Percentiles rank a stretch among this genome's conserved stretches.
These are phyloP conservation scores for Cryptotermes secundus DNA, from an alignment of 1,140 invertebrate species.

Conservation along the genomic window DNA sequence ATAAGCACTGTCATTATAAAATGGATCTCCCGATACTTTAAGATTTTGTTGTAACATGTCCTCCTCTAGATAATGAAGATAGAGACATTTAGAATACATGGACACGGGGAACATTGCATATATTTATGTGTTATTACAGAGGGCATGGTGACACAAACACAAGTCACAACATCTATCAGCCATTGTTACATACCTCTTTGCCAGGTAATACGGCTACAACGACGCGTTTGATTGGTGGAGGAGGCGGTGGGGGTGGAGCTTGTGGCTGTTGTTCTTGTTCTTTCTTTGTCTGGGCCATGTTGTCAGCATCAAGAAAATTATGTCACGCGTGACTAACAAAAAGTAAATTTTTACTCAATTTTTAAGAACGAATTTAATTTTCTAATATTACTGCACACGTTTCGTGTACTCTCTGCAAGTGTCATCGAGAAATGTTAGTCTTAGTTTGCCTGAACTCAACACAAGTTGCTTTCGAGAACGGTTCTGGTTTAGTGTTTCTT, in stretches of 20 bases:
- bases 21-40: too few relatives aligned
- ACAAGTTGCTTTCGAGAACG: background rate
- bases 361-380: background rate
- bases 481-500: background rate
- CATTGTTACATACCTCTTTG: conserved; percentile 16
- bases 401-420: background rate
- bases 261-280: background rate
- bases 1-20: too few relatives aligned
- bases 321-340: background rate
- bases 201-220: conserved; percentile 5
- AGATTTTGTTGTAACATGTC: too few relatives aligned
- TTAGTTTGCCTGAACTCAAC: background rate
- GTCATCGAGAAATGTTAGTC: background rate
- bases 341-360: background rate
- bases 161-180: background rate
- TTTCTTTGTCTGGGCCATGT: conserved; percentile 11
- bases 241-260: conserved; percentile 4
- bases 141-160: background rate
- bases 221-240: conserved; percentile 12
- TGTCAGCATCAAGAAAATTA: background rate
- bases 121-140: background rate
- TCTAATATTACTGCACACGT: background rate
- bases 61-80: background rate
- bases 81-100: background rate
- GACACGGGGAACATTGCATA: background rate